These are phyloP conservation scores for Sinelater perroti DNA, from an alignment of 2,888 invertebrate species.

Conservation along the genomic window DNA sequence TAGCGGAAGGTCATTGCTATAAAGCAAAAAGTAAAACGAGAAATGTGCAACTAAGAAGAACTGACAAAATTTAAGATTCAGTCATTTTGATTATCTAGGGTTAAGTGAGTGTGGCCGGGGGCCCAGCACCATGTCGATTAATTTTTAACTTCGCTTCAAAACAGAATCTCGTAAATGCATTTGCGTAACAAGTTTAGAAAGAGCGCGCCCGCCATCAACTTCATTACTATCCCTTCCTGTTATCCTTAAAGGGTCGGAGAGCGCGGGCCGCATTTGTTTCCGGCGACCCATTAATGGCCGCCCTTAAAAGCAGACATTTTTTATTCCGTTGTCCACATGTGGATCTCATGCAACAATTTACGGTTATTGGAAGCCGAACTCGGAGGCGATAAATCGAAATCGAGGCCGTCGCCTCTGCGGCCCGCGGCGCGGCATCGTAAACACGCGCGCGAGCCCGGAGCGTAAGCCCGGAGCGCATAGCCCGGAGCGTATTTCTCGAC, in stretches of 20 bases:
- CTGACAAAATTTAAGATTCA: too few species aligned
- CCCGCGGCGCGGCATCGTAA: constrained; percentile 48
- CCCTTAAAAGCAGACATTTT: constrained; percentile 56
- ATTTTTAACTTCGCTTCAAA: too few species aligned
- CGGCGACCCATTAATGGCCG: constrained; percentile 48
- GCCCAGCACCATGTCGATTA: too few species aligned
- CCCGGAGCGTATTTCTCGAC: constrained; percentile 47
- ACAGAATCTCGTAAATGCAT: too few species aligned
- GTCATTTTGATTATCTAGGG: too few species aligned
- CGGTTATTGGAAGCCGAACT: constrained; percentile 58
- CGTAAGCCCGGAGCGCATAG: constrained; percentile 47
- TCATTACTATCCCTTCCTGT: constrained; percentile 23
- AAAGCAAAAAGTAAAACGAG: too few species aligned
- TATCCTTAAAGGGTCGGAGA: constrained; percentile 25
- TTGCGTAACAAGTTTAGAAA: neutral
- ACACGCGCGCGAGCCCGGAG: constrained; percentile 50
- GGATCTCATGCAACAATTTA: constrained; percentile 58
- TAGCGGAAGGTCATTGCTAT: too few species aligned
- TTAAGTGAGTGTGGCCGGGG: too few species aligned
- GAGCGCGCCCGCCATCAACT: constrained; percentile 10
- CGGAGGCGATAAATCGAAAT: constrained; percentile 55
- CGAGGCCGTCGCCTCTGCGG: constrained; percentile 48
- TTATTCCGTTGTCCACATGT: constrained; percentile 55
- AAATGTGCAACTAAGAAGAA: too few species aligned
- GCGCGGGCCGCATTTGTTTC: constrained; percentile 38